A percentile compares a stretch with the other conserved stretches of the same genome.
Evolutionary conservation across 2,888 invertebrate genomes (phyloP).

Genomic region (Gymnoscelis rufifasciata): DNA sequence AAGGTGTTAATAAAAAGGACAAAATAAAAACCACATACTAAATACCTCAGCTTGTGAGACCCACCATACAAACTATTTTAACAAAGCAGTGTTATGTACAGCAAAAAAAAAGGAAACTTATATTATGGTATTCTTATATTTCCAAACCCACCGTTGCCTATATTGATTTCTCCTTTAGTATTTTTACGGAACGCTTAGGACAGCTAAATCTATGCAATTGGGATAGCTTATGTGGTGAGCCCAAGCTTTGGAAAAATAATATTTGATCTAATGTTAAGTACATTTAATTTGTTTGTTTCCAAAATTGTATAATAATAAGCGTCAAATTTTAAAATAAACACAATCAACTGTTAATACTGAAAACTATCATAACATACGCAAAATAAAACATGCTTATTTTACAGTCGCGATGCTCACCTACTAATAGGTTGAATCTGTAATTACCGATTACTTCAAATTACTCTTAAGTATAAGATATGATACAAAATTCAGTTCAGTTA

Average conservation of each 20-base stretch:
- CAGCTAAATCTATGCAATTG: neutral
- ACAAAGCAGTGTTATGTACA: neutral
- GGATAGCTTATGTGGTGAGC: constrained; percentile 11
- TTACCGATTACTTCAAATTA: constrained; percentile 3
- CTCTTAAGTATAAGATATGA: constrained; percentile 5
- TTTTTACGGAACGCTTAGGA: neutral
- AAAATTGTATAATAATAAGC: no score
- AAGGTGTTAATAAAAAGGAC: no score
- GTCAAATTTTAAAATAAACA: no score
- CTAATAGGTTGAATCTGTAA: constrained; percentile 1
- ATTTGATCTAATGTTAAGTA: no score
- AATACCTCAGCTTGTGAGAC: constrained; percentile 4
- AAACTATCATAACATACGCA: neutral
- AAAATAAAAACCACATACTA: no score
- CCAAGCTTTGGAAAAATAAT: neutral
- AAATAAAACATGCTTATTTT: constrained; percentile 20
- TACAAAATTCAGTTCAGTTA: constrained; percentile 16
- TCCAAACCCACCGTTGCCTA: no score
- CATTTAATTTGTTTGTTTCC: no score
- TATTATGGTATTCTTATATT: no score
- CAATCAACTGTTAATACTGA: neutral
- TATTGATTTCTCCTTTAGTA: no score
- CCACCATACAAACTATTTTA: constrained; percentile 3
- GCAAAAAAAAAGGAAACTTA: neutral
- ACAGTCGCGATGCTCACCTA: constrained; percentile 27